Conservation (phyloP, 2,888 invertebrate species). For the Augochlorella aurata region DNA sequence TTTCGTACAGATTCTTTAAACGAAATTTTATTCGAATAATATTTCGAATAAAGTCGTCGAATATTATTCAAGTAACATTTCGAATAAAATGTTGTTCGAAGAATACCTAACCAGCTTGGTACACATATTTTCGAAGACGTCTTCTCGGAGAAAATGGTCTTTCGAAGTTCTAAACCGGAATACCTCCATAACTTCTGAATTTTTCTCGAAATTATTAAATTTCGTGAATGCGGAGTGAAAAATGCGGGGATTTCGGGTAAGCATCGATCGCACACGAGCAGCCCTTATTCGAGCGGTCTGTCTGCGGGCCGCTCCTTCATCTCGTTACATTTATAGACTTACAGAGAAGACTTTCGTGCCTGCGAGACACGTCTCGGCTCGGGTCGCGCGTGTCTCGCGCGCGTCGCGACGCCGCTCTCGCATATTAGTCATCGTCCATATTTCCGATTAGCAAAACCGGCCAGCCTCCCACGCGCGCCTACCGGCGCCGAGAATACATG, state of each 20-base stretch:
- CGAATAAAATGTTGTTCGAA: too few species aligned
- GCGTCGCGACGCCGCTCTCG: conserved; percentile 48
- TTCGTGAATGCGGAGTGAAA: conserved; percentile 25
- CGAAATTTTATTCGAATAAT: too few species aligned
- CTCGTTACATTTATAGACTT: conserved; percentile 68
- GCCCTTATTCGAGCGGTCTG: conserved; percentile 43
- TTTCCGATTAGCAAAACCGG: conserved; percentile 53
- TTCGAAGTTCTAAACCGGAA: too few species aligned
- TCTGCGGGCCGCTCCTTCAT: conserved; percentile 52
- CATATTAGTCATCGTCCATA: conserved; percentile 64
- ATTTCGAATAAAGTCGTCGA: too few species aligned
- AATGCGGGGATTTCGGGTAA: conserved; percentile 48
- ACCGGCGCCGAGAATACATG: neutral
- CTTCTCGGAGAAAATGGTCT: too few species aligned
- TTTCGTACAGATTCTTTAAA: too few species aligned
- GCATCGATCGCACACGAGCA: conserved; percentile 34
- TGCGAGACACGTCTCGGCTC: conserved; percentile 35
- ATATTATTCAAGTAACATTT: too few species aligned
- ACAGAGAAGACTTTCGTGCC: conserved; percentile 59
- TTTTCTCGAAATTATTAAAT: too few species aligned
- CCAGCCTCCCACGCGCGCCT: neutral
- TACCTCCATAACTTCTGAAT: too few species aligned
- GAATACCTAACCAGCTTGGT: too few species aligned
- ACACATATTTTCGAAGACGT: too few species aligned
- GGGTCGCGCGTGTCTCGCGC: conserved; percentile 50